Evolutionary conservation across 2,113 vertebrate species (phyloP).

Genomic region (Leucoraja erinaceus): DNA sequence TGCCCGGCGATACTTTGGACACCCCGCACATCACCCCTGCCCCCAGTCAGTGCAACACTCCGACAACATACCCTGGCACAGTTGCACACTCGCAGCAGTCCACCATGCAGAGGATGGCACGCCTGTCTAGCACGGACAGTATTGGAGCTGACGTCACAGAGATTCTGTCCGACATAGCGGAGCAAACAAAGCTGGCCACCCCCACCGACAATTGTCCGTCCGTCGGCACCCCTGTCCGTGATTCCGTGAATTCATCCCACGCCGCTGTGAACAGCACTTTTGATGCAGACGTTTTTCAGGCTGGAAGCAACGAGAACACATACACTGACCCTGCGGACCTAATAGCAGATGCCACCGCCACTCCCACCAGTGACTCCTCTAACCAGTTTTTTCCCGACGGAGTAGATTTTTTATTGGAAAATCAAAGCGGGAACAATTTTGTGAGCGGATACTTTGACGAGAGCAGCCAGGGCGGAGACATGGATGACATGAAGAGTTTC

Average conservation of each 20-base stretch:
- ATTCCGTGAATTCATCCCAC: slow-evolving; percentile 92
- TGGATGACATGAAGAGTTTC: slow-evolving; percentile 86
- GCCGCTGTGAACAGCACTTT: slow-evolving; percentile 81
- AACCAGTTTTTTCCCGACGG: slow-evolving; percentile 87
- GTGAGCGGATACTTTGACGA: slow-evolving; percentile 85
- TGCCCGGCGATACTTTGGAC: slow-evolving; percentile 83
- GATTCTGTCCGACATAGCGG: slow-evolving; percentile 90
- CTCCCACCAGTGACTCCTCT: slow-evolving; percentile 84
- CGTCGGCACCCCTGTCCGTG: slow-evolving; percentile 84
- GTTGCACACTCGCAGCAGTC: slow-evolving; percentile 63
- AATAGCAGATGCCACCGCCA: slow-evolving; percentile 83
- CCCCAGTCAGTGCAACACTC: slow-evolving; percentile 91
- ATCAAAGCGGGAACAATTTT: slow-evolving; percentile 75
- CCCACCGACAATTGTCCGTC: slow-evolving; percentile 77
- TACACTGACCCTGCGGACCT: slow-evolving; percentile 89
- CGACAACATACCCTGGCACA: slow-evolving; percentile 62
- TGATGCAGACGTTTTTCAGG: slow-evolving; percentile 89
- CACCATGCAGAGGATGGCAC: slow-evolving; percentile 76
- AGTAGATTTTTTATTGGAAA: slow-evolving; percentile 83
- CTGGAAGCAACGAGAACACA: slow-evolving; percentile 82
- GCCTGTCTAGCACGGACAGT: slow-evolving; percentile 90
- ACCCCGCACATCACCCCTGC: slow-evolving; percentile 93
- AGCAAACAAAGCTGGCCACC: slow-evolving; percentile 77
- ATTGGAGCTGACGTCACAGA: slow-evolving; percentile 91
- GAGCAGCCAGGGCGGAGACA: slow-evolving; percentile 86